phyloP scores from a whole-genome alignment of 2,113 vertebrate genomes.

The Anarrhichthys ocellatus region DNA sequence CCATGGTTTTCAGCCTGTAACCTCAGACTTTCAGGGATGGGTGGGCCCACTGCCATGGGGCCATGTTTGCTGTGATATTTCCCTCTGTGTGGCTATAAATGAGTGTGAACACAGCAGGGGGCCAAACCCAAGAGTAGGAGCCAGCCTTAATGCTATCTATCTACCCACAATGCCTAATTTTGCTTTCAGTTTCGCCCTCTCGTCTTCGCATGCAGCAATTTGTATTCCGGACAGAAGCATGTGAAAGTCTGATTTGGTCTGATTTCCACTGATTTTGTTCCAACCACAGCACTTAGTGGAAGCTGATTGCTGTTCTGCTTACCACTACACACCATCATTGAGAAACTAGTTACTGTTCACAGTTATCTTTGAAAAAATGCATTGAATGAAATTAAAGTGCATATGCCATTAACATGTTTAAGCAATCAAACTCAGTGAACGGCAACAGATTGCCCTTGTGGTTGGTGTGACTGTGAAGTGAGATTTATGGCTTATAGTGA shows the following conservation, averaged over 20 bases:
- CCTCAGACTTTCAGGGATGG: constrained; percentile 33
- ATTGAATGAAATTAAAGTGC: constrained; percentile 29
- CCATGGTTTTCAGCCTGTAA: constrained; percentile 43
- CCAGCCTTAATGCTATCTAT: constrained; percentile 27
- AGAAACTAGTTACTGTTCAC: constrained; percentile 33
- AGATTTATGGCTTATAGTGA: constrained; percentile 71
- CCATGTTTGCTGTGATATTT: constrained; percentile 50
- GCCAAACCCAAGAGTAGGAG: constrained; percentile 33
- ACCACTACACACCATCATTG: constrained; percentile 21
- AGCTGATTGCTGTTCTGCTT: constrained; percentile 63
- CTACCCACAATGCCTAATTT: constrained; percentile 32
- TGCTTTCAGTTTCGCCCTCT: constrained; percentile 18
- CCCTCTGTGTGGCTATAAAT: constrained; percentile 24
- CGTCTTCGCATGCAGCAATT: constrained; percentile 52
- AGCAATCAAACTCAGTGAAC: constrained; percentile 47
- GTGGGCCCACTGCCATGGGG: constrained; percentile 15
- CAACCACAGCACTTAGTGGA: constrained; percentile 36
- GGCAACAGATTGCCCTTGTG: constrained; percentile 59
- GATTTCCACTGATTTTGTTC: constrained; percentile 67
- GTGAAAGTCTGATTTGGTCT: constrained; percentile 47
- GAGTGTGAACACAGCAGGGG: constrained; percentile 33
- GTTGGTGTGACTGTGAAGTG: constrained; percentile 58
- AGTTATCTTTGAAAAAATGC: constrained; percentile 19
- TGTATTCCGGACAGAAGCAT: constrained; percentile 36
- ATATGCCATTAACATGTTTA: constrained; percentile 39